phyloP scores from a whole-genome alignment of 1,140 invertebrate species.

The Danaus plexippus region DNA sequence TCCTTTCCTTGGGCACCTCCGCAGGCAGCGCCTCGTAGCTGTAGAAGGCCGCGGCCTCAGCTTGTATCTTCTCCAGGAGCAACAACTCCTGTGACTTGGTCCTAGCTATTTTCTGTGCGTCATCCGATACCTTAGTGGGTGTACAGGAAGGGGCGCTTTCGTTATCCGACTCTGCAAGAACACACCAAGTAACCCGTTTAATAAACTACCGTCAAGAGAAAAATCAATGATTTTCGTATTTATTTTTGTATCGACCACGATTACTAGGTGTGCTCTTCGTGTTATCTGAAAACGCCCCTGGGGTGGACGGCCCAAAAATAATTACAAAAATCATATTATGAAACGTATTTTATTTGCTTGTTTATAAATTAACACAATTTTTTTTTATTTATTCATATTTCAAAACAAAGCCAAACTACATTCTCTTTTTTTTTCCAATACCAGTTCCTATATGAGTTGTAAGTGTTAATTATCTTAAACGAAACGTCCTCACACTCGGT shows the following conservation, averaged over 20 bases:
- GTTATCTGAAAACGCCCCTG: slow-evolving; percentile 49
- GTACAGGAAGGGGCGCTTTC: slow-evolving; percentile 76
- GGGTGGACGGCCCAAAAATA: slow-evolving; percentile 61
- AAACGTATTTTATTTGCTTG: slow-evolving; percentile 67
- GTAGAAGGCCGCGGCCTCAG: slow-evolving; percentile 78
- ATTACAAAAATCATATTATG: slow-evolving; percentile 70
- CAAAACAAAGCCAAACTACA: slow-evolving; percentile 64
- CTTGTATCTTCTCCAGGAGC: slow-evolving; percentile 78
- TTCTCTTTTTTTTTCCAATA: slow-evolving; percentile 35
- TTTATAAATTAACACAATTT: slow-evolving; percentile 68
- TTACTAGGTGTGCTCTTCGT: slow-evolving; percentile 52
- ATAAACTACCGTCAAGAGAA: slow-evolving; percentile 18
- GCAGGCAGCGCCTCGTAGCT: slow-evolving; percentile 63
- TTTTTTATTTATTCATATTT: slow-evolving; percentile 18
- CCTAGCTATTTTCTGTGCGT: slow-evolving; percentile 31
- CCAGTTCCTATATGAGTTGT: slow-evolving; percentile 50
- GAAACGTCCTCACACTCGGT: slow-evolving; percentile 49
- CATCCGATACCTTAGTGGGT: slow-evolving; percentile 66
- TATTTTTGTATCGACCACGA: slow-evolving; percentile 58
- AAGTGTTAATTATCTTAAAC: slow-evolving; percentile 53
- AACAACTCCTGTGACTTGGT: slow-evolving; percentile 79
- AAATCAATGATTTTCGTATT: slow-evolving; percentile 62
- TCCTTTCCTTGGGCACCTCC: slow-evolving; percentile 32
- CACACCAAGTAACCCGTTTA: slow-evolving; percentile 67
- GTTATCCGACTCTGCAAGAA: slow-evolving; percentile 82